Evolutionary conservation across 1,140 invertebrate genomes (phyloP).

Genomic region (Sycophila sp.): DNA sequence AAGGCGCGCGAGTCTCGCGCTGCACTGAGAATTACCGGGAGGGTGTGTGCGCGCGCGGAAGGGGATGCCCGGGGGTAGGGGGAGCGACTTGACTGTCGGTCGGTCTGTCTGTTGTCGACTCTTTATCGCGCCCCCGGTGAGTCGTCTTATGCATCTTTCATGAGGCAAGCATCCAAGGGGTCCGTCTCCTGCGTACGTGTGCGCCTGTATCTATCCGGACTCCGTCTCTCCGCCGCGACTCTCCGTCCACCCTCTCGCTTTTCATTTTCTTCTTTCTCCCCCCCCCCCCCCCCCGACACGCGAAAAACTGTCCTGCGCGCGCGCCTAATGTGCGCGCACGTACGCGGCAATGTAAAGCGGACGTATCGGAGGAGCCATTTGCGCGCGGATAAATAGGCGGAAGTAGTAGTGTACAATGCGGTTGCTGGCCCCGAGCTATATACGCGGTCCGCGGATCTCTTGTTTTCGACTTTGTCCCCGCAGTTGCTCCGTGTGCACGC

Average conservation of each 20-base stretch:
- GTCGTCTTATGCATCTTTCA: slow-evolving; percentile 69
- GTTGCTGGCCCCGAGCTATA: not conserved
- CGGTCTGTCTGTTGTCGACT: slow-evolving; percentile 69
- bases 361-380: not conserved
- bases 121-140: slow-evolving; percentile 69
- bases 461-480: not conserved
- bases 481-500: too few relatives aligned
- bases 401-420: not conserved
- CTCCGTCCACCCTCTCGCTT: not conserved
- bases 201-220: slow-evolving; percentile 6
- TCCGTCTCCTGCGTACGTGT: slow-evolving; percentile 54
- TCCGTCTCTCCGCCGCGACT: not conserved
- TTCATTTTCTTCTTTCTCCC: slow-evolving; percentile 18
- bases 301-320: too few relatives aligned
- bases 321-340: not conserved
- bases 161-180: slow-evolving; percentile 66
- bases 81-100: slow-evolving; percentile 58
- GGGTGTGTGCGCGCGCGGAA: slow-evolving; percentile 46
- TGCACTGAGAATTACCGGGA: slow-evolving; percentile 63
- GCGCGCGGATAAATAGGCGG: not conserved
- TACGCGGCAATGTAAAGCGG: too few relatives aligned
- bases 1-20: too few relatives aligned
- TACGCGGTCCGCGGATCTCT: not conserved
- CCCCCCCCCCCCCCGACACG: too few relatives aligned
- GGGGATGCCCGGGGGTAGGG: not conserved